These are phyloP conservation scores for Ahaetulla prasina DNA, from an alignment of 2,113 vertebrate genomes.

Conservation along the genomic window DNA sequence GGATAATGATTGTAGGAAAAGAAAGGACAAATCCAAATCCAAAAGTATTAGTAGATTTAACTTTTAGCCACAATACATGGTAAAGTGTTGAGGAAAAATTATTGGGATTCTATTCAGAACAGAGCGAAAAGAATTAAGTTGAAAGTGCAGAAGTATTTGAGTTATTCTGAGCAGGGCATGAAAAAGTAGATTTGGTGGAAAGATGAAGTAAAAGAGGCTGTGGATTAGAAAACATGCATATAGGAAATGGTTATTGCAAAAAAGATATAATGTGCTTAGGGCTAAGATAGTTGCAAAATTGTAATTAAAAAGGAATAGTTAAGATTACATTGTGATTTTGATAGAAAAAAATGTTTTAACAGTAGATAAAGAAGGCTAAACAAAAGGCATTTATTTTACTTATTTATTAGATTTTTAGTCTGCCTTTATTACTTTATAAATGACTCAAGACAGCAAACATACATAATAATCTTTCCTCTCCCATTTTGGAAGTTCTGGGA, in stretches of 20 bases:
- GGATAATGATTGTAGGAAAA: not conserved
- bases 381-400: not conserved
- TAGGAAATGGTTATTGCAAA: not conserved
- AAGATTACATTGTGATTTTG: not conserved
- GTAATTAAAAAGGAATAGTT: not conserved
- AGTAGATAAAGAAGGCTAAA: not conserved
- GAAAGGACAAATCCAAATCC: not conserved
- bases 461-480: no score
- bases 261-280: not conserved
- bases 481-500: no score
- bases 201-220: not conserved
- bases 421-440: no score
- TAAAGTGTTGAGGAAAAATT: not conserved
- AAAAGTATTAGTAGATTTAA: not conserved
- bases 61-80: not conserved
- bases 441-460: no score
- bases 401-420: no score
- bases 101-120: not conserved
- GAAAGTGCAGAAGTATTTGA: not conserved
- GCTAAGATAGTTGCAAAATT: not conserved
- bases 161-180: not conserved
- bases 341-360: not conserved
- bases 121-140: not conserved
- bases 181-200: not conserved
- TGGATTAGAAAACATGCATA: not conserved